Percentiles rank a stretch among this genome's conserved stretches.
Evolutionary conservation across 2,797 vertebrate species (phyloP).

Genomic region (Cottoperca gobio): DNA sequence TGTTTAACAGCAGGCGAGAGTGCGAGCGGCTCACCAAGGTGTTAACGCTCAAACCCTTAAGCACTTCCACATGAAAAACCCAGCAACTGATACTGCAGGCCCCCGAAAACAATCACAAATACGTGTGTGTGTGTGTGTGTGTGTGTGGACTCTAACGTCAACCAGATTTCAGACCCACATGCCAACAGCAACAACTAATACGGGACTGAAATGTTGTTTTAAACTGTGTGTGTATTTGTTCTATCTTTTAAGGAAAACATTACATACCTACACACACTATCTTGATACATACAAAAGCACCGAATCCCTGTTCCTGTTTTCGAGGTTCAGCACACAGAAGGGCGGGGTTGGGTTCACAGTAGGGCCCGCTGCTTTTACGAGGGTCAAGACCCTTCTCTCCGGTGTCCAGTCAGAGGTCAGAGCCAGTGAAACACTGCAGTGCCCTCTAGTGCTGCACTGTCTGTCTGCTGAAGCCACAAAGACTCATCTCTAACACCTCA

Average conservation of each 20-base stretch:
- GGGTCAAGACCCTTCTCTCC: conserved; percentile 80
- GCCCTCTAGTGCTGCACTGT: conserved; percentile 91
- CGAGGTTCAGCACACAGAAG: conserved; percentile 41
- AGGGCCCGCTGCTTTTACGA: conserved; percentile 55
- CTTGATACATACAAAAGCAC: conserved; percentile 79
- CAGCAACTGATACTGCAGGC: conserved; percentile 84
- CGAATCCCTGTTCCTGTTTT: conserved; percentile 74
- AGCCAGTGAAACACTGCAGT: conserved; percentile 88
- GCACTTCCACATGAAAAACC: conserved; percentile 98
- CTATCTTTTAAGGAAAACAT: conserved; percentile 85
- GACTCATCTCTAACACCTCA: conserved; percentile 26
- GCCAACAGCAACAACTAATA: conserved; percentile 85
- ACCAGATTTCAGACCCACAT: conserved; percentile 78
- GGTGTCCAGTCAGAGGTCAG: conserved; percentile 85
- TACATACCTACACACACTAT: conserved; percentile 80
- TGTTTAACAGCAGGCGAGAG: conserved; percentile 92
- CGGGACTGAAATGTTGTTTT: conserved; percentile 83
- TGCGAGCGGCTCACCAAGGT: conserved; percentile 94
- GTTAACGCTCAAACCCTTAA: conserved; percentile 99
- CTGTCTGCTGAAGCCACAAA: conserved; percentile 38
- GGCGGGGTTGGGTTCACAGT: conserved; percentile 51
- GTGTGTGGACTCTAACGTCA: conserved; percentile 71
- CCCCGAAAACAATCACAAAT: conserved; percentile 84
- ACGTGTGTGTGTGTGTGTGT: conserved; percentile 1
- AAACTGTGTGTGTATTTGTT: conserved; percentile 84